phyloP scores from a whole-genome alignment of 64 coral and sea anemone species.

The Pocillopora verrucosa region DNA sequence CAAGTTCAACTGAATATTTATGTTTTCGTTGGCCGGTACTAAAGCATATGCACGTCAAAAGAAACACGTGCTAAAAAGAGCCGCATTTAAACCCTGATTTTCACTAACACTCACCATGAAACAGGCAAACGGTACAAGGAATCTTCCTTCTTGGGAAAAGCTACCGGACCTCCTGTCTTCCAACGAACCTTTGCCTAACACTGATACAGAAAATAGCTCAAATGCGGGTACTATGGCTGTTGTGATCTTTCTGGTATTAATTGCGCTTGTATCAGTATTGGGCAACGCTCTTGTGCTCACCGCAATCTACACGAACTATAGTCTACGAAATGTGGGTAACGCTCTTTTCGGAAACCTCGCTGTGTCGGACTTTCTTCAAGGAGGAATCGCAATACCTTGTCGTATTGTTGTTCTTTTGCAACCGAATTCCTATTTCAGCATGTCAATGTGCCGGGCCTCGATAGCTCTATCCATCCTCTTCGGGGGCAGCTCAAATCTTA shows the following conservation, averaged over 20 bases:
- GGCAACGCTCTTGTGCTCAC: constrained; percentile 66
- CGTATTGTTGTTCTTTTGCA: constrained; percentile 37
- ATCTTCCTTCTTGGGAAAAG: no score
- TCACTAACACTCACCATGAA: no score
- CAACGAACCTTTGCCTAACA: background rate
- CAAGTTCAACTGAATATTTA: background rate
- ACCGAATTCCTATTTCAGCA: background rate
- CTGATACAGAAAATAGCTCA: background rate
- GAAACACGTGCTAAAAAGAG: no score
- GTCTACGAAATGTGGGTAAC: constrained; percentile 37
- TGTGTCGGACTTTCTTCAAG: constrained; percentile 67
- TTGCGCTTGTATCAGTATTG: constrained; percentile 33
- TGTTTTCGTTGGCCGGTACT: no score
- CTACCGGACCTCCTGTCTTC: background rate
- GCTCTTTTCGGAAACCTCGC: constrained; percentile 71
- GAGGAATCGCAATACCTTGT: constrained; percentile 49
- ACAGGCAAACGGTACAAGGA: no score
- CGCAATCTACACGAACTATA: constrained; percentile 47
- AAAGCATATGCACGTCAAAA: no score
- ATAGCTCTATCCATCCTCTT: constrained; percentile 57
- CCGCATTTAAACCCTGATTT: no score
- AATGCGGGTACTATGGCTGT: background rate
- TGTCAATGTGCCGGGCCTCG: background rate
- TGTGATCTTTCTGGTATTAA: background rate
- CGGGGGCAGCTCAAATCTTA: constrained; percentile 62